Base-by-base conservation (phyloP, 2,797 vertebrate species). In the Sebastiscus albofasciatus region DNA sequence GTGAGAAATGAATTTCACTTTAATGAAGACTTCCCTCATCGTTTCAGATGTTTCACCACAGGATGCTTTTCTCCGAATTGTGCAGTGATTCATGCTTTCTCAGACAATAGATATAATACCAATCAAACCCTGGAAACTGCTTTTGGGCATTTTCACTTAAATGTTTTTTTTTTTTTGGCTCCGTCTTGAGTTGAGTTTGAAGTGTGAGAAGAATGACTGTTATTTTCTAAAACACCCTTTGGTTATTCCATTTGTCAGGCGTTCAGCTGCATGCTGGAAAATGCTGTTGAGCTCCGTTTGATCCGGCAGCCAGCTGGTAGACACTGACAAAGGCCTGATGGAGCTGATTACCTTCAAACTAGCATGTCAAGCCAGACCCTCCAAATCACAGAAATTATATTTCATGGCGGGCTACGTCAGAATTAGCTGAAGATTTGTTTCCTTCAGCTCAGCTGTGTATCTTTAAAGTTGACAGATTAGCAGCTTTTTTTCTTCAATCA, bases 261-360 rank as follows among this genome's bases (percentile, higher is more conserved):
- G 83, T 78, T 87, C 82, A 75, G 76, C 56, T 39, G 59, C 72
- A 2, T 9, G 65, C 68, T 58, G 66, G 29, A 77, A 77, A 14
- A 81, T 56, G 74, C 71, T 64, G 64, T 69, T 73, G 70, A 84
- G 72, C 69, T 74, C 70, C n/a, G 81, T 87, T 87, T 86, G 88
- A 89, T 87, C 73, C 49, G 27, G 65, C 75, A 81, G 79, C 80
- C 76, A 86, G 81, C 83, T 86, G 84, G 64, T 83, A 66, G 79
- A 78, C 55, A 22, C 62, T 49, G 71, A 80, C 70, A 72, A 82
- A 74, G 74, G 13, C 68, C 72, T 80, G 81, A 34, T 86, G 67
- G 60, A 83, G 81, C 75, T 80, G 77, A 88, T 90, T 87, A 91
- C 71, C 65, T 81, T 85, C 73, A 87, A 74, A 78, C 77, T 65